These are phyloP conservation scores for Heteropelma amictum DNA, from an alignment of 2,888 invertebrate genomes.

Conservation along the genomic window DNA sequence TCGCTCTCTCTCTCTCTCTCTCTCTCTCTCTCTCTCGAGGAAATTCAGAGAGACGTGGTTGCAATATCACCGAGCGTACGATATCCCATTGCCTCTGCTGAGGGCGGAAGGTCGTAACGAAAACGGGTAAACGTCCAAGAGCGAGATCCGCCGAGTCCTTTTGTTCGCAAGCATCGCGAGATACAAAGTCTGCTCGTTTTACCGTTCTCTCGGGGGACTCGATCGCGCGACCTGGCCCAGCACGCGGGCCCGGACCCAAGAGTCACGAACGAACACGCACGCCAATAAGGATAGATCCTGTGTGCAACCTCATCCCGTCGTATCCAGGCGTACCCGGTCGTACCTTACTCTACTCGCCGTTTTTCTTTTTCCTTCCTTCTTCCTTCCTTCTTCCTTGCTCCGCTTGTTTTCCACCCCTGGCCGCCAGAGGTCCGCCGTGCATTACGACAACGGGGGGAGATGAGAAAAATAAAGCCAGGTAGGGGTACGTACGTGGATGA, in stretches of 20 bases:
- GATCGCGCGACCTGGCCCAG: slow-evolving; percentile 49
- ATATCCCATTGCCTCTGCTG: too few species aligned
- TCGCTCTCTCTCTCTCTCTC: neutral
- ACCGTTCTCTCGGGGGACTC: slow-evolving; percentile 14
- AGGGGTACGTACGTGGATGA: slow-evolving; percentile 4
- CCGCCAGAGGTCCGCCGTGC: slow-evolving; percentile 2
- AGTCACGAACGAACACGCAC: slow-evolving; percentile 73
- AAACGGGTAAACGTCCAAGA: neutral
- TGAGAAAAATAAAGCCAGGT: neutral
- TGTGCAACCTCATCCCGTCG: slow-evolving; percentile 48
- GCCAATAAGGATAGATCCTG: slow-evolving; percentile 68
- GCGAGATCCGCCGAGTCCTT: slow-evolving; percentile 27
- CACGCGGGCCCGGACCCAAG: slow-evolving; percentile 61
- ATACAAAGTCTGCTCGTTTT: slow-evolving; percentile 22
- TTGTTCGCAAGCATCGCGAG: neutral
- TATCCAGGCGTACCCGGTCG: too few species aligned
- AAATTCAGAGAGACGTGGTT: slow-evolving; percentile 24
- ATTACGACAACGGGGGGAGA: slow-evolving; percentile 45
- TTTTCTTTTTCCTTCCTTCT: slow-evolving; percentile 25
- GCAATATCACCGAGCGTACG: neutral
- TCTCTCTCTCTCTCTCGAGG: slow-evolving; percentile 7
- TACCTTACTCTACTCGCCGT: too few species aligned
- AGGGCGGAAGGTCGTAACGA: neutral
- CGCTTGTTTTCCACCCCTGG: slow-evolving; percentile 47
- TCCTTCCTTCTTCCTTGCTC: slow-evolving; percentile 13